These are phyloP conservation scores for Percina caprodes DNA, from an alignment of 2,113 vertebrate species.

Conservation along the genomic window DNA sequence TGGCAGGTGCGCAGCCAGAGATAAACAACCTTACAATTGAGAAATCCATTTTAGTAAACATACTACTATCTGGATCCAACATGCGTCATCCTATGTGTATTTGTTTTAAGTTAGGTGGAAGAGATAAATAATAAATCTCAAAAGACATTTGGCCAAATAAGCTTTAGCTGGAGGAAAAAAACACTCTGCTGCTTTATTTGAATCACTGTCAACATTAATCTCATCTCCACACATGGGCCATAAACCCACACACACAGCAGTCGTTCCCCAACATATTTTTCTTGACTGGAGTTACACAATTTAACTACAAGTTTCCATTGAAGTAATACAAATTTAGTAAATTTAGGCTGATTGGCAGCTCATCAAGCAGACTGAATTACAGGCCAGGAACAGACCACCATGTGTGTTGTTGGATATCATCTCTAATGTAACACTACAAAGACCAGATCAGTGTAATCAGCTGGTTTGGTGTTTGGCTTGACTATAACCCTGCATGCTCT, in stretches of 20 bases:
- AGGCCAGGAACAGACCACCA: neutral
- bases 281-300: slow-evolving; percentile 37
- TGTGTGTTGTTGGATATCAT: slow-evolving; percentile 1
- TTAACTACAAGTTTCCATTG: slow-evolving; percentile 31
- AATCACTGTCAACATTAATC: slow-evolving; percentile 57
- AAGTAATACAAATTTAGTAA: slow-evolving; percentile 25
- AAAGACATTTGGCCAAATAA: slow-evolving; percentile 34
- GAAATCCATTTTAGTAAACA: slow-evolving; percentile 54
- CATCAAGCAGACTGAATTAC: slow-evolving; percentile 7
- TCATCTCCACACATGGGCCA: slow-evolving; percentile 14
- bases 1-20: slow-evolving; percentile 45
- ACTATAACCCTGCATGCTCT: neutral
- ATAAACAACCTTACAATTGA: slow-evolving; percentile 60
- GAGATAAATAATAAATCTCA: slow-evolving; percentile 40
- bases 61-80: slow-evolving; percentile 31
- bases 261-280: slow-evolving; percentile 29
- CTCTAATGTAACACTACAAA: slow-evolving; percentile 34
- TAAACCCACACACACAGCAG: neutral
- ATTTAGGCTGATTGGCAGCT: slow-evolving; percentile 27
- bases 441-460: slow-evolving; percentile 34
- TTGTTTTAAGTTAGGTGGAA: slow-evolving; percentile 9
- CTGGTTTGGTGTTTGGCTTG: slow-evolving; percentile 10
- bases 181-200: slow-evolving; percentile 45
- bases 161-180: slow-evolving; percentile 23
- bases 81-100: slow-evolving; percentile 4